Evolutionary conservation across 2,113 vertebrate species (phyloP).

Genomic region (Bujurquina vittata): DNA sequence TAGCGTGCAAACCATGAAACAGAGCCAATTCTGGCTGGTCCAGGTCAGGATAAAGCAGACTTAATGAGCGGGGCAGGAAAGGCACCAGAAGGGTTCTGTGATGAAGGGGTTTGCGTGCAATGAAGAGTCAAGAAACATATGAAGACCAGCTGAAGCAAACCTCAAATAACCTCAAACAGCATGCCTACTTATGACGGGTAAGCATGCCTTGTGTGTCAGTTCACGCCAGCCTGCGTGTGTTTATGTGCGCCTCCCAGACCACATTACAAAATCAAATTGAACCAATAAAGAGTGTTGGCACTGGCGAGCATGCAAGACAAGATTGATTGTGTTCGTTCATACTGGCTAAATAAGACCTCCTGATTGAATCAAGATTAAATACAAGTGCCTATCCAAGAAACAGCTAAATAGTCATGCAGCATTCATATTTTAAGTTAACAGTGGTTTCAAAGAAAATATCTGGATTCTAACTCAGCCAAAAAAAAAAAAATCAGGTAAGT

Average conservation of each 20-base stretch:
- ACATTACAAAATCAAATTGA: constrained; percentile 43
- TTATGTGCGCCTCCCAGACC: constrained; percentile 3
- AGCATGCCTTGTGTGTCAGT: constrained; percentile 22
- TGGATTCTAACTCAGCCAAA: background rate
- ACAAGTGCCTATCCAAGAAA: background rate
- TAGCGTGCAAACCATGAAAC: constrained; percentile 9
- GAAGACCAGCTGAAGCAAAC: constrained; percentile 66
- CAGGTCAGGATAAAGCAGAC: background rate
- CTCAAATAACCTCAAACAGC: constrained; percentile 50
- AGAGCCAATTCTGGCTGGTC: constrained; percentile 7
- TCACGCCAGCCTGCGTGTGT: background rate
- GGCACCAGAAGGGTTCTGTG: constrained; percentile 21
- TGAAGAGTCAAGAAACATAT: constrained; percentile 49
- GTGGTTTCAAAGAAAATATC: constrained; percentile 9
- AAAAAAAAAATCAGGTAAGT: background rate
- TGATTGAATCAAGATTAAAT: constrained; percentile 54
- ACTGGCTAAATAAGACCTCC: constrained; percentile 44
- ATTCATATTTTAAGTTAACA: background rate
- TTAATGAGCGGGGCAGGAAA: constrained; percentile 26
- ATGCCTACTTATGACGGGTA: constrained; percentile 32
- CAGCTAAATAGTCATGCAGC: background rate
- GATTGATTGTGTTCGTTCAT: constrained; percentile 42
- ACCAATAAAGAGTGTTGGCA: constrained; percentile 33
- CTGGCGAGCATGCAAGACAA: constrained; percentile 21
- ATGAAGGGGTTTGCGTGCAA: constrained; percentile 41